Evolutionary conservation across 2,888 invertebrate species (phyloP).

Genomic region (Keiferia lycopersicella): DNA sequence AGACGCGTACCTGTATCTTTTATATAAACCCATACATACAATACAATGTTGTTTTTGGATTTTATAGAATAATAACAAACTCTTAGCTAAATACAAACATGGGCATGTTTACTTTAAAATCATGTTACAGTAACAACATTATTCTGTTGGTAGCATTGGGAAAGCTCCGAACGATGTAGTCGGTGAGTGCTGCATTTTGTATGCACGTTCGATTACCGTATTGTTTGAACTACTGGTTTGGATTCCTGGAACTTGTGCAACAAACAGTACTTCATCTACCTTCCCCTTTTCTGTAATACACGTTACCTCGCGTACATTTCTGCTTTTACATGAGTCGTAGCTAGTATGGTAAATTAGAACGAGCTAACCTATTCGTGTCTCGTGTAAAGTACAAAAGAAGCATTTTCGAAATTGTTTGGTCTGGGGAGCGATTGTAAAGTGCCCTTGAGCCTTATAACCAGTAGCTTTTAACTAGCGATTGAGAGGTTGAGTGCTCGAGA

Average conservation of each 20-base stretch:
- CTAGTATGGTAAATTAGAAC: background rate
- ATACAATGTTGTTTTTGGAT: background rate
- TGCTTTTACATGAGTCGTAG: background rate
- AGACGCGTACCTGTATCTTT: background rate
- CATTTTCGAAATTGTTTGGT: background rate
- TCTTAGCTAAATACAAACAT: conserved; percentile 17
- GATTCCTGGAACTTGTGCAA: conserved; percentile 57
- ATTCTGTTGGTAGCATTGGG: conserved; percentile 37
- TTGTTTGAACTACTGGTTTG: conserved; percentile 63
- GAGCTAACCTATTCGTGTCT: background rate
- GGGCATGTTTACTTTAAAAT: conserved; percentile 43
- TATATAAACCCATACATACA: background rate
- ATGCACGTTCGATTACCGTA: conserved; percentile 43
- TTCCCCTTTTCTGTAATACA: conserved; percentile 25
- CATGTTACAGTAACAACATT: conserved; percentile 43
- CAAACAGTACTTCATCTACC: conserved; percentile 30
- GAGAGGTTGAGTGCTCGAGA: background rate
- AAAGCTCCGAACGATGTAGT: conserved; percentile 36
- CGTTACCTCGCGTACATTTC: background rate
- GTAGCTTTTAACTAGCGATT: background rate
- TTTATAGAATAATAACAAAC: background rate
- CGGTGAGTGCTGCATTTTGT: conserved; percentile 37
- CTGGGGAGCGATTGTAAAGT: background rate
- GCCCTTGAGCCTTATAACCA: conserved; percentile 16
- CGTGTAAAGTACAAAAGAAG: background rate